Evolutionary conservation across 2,888 invertebrate genomes (phyloP).

Genomic region (Lucinisca nassula): DNA sequence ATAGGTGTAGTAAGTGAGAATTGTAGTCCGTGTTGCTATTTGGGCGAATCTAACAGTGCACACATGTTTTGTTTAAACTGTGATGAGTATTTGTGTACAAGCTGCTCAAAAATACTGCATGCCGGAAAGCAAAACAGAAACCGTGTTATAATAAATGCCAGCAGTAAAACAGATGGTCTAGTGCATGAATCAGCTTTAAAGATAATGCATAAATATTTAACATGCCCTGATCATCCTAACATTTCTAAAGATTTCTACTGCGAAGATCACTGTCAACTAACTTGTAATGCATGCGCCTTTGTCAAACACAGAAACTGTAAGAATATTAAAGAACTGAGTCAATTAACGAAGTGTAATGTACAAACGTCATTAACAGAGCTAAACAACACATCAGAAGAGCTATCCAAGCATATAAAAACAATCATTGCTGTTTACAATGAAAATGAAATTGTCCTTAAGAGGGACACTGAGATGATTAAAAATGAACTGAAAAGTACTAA

Average conservation of each 20-base stretch:
- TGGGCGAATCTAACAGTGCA: not conserved
- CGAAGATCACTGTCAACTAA: not conserved
- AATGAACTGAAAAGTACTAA: not conserved
- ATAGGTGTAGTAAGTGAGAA: not conserved
- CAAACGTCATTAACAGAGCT: not conserved
- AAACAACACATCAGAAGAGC: not conserved
- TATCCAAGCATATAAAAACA: not conserved
- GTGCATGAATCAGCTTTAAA: not conserved
- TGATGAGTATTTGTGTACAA: not conserved
- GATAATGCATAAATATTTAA: not conserved
- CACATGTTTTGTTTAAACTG: not conserved
- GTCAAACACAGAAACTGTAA: not conserved
- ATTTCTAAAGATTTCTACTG: not conserved
- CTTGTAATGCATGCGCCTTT: not conserved
- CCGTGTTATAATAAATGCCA: not conserved
- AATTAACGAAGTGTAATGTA: not conserved
- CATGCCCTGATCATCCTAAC: not conserved
- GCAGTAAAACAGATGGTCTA: not conserved
- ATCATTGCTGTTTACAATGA: not conserved
- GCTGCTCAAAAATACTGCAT: not conserved
- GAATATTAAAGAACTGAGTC: not conserved
- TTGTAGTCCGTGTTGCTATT: not conserved
- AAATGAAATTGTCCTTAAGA: not conserved
- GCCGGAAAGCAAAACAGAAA: not conserved
- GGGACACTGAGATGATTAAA: not conserved